Evolutionary conservation across 2,888 invertebrate genomes (phyloP).

Genomic region (Drosophila bunnanda): DNA sequence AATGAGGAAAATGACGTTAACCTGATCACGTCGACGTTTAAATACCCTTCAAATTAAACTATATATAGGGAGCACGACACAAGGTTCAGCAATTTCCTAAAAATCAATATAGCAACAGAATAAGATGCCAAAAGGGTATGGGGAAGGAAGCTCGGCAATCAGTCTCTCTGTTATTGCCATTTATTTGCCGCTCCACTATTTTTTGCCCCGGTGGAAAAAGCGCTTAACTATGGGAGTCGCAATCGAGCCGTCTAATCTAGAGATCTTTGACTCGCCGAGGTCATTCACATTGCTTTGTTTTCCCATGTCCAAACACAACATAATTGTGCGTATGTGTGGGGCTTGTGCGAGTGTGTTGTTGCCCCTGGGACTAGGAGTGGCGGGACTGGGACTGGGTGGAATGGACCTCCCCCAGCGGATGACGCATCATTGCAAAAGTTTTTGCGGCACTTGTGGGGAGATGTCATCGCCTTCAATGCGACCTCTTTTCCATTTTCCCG

Average conservation of each 20-base stretch:
- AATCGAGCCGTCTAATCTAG: constrained; percentile 34
- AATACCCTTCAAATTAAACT: not conserved
- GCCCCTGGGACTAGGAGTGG: constrained; percentile 24
- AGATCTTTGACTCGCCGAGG: constrained; percentile 65
- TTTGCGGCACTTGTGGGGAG: constrained; percentile 59
- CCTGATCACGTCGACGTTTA: too few relatives aligned
- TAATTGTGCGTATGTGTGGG: constrained; percentile 53
- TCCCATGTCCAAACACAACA: constrained; percentile 69
- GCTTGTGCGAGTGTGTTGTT: constrained; percentile 9
- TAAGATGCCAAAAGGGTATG: constrained; percentile 1
- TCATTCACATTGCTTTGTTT: constrained; percentile 74
- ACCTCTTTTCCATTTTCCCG: constrained; percentile 23
- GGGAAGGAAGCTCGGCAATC: constrained; percentile 17
- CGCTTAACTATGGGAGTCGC: constrained; percentile 36
- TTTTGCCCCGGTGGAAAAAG: constrained; percentile 32
- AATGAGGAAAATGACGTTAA: not conserved
- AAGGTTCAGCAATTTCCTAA: not conserved
- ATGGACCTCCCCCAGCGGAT: constrained; percentile 60
- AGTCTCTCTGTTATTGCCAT: constrained; percentile 20
- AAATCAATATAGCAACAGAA: not conserved
- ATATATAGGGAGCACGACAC: not conserved
- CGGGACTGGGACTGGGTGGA: constrained; percentile 10
- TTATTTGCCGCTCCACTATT: constrained; percentile 28
- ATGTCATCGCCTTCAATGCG: constrained; percentile 52
- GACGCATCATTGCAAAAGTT: constrained; percentile 61